Percentiles rank a stretch among this genome's conserved stretches.
Conservation (phyloP, 2,888 invertebrate genomes). For the Acanthacorydalis orientalis region DNA sequence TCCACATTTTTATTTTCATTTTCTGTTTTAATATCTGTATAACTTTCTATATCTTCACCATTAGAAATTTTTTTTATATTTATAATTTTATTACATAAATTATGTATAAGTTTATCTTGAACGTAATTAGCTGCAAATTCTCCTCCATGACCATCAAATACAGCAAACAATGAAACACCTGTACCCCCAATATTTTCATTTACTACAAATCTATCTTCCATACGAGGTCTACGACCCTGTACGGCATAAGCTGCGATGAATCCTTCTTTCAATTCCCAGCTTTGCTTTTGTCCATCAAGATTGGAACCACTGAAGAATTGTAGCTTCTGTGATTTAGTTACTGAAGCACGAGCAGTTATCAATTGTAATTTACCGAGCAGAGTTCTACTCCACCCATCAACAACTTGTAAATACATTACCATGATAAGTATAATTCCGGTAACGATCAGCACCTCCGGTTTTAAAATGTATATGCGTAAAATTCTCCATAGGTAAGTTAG, state of each 20-base stretch:
- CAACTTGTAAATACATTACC: constrained; percentile 65
- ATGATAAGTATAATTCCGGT: constrained; percentile 52
- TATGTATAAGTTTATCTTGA: constrained; percentile 71
- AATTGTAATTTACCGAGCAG: constrained; percentile 53
- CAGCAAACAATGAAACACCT: constrained; percentile 74
- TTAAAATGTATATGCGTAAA: constrained; percentile 59
- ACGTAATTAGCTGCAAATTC: constrained; percentile 90
- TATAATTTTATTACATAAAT: constrained; percentile 56
- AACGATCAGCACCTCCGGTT: constrained; percentile 63
- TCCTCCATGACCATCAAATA: constrained; percentile 93
- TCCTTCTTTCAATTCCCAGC: constrained; percentile 62
- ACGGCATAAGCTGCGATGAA: constrained; percentile 77
- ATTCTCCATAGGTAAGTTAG: constrained; percentile 63
- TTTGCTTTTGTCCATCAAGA: constrained; percentile 35
- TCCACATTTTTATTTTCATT: constrained; percentile 12
- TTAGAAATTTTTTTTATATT: constrained; percentile 52
- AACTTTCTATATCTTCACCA: constrained; percentile 30
- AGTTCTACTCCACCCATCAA: constrained; percentile 67
- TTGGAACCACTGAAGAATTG: constrained; percentile 36
- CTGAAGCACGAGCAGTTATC: constrained; percentile 37
- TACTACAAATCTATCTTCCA: constrained; percentile 90
- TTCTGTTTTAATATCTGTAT: constrained; percentile 6
- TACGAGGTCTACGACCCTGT: constrained; percentile 74
- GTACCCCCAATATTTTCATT: constrained; percentile 73
- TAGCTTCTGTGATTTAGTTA: constrained; percentile 37